These are phyloP conservation scores for Agriotes lineatus DNA, from an alignment of 2,888 invertebrate species.

Conservation along the genomic window DNA sequence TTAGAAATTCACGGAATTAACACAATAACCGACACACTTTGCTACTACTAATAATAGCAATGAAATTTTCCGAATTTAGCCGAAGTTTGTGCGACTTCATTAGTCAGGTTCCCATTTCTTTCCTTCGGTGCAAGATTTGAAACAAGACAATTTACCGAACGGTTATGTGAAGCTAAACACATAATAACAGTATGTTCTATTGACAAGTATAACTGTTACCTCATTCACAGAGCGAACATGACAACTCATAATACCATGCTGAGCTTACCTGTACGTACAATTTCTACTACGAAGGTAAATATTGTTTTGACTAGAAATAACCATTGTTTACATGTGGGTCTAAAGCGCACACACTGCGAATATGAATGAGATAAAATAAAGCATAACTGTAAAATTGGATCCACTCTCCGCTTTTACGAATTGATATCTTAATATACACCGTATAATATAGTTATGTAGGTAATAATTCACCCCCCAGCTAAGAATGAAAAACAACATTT, in stretches of 20 bases:
- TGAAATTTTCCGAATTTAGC: background rate
- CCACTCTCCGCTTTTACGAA: too few species aligned
- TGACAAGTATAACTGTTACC: slow-evolving; percentile 37
- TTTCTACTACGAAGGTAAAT: slow-evolving; percentile 10
- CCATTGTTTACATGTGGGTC: background rate
- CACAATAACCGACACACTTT: slow-evolving; percentile 32
- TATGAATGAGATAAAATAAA: too few species aligned
- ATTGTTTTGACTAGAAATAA: slow-evolving; percentile 6
- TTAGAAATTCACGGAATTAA: slow-evolving; percentile 30
- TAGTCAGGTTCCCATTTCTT: slow-evolving; percentile 7
- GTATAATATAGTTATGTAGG: too few species aligned
- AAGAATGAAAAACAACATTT: too few species aligned
- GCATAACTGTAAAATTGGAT: too few species aligned
- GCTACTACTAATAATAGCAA: slow-evolving; percentile 3
- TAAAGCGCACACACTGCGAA: background rate
- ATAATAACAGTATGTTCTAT: slow-evolving; percentile 37
- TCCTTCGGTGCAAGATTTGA: slow-evolving; percentile 4
- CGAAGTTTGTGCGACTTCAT: background rate
- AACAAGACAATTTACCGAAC: slow-evolving; percentile 22
- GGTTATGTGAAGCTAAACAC: slow-evolving; percentile 24
- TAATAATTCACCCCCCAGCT: too few species aligned
- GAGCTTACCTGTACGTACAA: background rate
- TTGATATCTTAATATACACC: too few species aligned
- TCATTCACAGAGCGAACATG: slow-evolving; percentile 26
- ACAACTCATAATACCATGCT: slow-evolving; percentile 16